Base-by-base conservation (phyloP, 2,113 vertebrate genomes). In the Perognathus longimembris region DNA sequence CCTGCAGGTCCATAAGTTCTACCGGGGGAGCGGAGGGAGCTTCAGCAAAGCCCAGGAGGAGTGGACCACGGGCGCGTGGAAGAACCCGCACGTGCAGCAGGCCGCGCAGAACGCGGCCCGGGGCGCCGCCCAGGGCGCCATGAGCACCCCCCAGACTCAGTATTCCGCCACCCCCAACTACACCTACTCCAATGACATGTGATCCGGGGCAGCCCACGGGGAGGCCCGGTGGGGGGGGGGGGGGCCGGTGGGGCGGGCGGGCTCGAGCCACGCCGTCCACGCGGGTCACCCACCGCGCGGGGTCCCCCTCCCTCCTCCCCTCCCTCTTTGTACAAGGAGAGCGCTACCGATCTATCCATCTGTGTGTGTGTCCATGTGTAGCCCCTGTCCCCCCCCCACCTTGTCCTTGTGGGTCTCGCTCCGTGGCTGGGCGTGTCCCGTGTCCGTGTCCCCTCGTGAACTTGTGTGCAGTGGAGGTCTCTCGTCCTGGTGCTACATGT, bases 31-130 rank as follows among this genome's bases (percentile, higher is more conserved):
- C 0, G 99, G 99, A 0, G 99, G 99, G 6, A 99, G 99, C 94
- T 98, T 99, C 98, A 99, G 99, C 97, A 99, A 99, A 97, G 99
- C 99, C 5, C 99, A 99, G 95, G 99, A 99, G 94, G 99, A 99
- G 97, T 99, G 99, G 99, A 98, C 99, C 94, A 98, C 98, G 0
- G 99, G 99, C 2, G 99, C 99, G 0, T 99, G 99, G 99, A 99
- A 99, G 97, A 99, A 99, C 92, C 99, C 99, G 0, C 99, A 99
- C 0, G 99, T 99, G 22, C 99, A 99, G 96, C 98, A 99, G 96
- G 99, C 99, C 0, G 99, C 99, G 0, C 99, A 99, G 98, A 99
- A 98, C 15, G 99, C 99, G 0, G 99, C 99, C 1, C 98, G 99
- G 98, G 99, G 99, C 5, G 99, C 99, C 0, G 99, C 99, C 0